phyloP scores from a whole-genome alignment of 2,797 vertebrate species.

The Scolopax bukidnonensis region DNA sequence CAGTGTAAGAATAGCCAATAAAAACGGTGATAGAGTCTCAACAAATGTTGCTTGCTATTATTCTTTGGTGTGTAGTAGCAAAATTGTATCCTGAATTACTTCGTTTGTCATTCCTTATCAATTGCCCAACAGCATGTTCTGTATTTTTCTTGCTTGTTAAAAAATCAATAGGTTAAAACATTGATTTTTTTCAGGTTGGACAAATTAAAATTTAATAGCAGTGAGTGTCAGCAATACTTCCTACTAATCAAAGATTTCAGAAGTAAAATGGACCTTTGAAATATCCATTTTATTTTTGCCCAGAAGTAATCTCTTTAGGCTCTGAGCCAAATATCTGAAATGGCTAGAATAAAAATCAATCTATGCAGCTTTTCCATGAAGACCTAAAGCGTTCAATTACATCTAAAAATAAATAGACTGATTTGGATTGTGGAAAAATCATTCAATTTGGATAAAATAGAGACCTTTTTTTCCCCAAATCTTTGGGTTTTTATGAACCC shows the following conservation, averaged over 20 bases:
- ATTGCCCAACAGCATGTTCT: fast-evolving
- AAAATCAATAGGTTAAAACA: not conserved
- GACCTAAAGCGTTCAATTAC: not conserved
- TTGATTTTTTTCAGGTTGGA: not conserved
- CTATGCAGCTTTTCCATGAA: not conserved
- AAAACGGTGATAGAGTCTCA: not conserved
- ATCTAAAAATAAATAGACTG: not conserved
- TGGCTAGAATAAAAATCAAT: not conserved
- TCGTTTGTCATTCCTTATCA: not conserved
- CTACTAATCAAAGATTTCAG: not conserved
- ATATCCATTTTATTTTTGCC: not conserved
- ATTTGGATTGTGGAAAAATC: not conserved
- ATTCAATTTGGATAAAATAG: not conserved
- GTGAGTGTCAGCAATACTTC: not conserved
- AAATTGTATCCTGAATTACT: not conserved
- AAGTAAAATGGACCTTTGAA: not conserved
- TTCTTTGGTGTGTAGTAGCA: not conserved
- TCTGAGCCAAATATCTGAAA: not conserved
- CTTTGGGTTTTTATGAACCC: not conserved
- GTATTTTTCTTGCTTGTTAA: not conserved
- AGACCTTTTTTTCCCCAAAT: not conserved
- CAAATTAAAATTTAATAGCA: slow-evolving; percentile 7
- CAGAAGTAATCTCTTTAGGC: not conserved
- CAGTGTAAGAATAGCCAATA: not conserved
- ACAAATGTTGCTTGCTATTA: not conserved